Evolutionary conservation across 2,113 vertebrate genomes (phyloP).

Genomic region (Meleagris gallopavo): DNA sequence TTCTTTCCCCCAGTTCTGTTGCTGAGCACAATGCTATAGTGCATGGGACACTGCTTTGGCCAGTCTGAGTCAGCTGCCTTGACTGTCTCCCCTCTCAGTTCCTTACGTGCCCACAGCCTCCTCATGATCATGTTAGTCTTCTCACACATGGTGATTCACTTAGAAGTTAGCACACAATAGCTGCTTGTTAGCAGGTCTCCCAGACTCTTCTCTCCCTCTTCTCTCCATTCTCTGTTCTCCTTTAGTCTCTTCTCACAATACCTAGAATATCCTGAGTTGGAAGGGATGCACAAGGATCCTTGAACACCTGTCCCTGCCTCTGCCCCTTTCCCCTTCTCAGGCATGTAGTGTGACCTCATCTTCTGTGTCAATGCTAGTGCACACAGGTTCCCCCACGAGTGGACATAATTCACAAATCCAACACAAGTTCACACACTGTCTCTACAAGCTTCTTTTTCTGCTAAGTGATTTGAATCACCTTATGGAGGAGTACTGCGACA

Average conservation of each 20-base stretch:
- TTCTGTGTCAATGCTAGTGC: neutral
- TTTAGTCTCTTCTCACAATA: fast-evolving
- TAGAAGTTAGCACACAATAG: neutral
- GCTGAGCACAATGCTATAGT: neutral
- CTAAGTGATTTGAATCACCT: neutral
- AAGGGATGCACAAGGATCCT: neutral
- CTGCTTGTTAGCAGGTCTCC: neutral
- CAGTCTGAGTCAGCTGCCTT: neutral
- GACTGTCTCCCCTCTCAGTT: neutral
- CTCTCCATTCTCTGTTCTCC: neutral
- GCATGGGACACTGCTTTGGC: neutral
- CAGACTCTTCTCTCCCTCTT: neutral
- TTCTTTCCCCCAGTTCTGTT: neutral
- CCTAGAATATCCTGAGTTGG: neutral
- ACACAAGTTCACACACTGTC: neutral
- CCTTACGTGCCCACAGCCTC: neutral
- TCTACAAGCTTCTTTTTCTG: neutral
- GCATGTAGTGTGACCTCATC: fast-evolving
- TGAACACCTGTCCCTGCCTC: neutral
- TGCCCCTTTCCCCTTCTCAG: neutral
- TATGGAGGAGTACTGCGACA: neutral
- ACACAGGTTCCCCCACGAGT: neutral
- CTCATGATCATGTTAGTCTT: neutral
- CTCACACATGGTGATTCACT: neutral
- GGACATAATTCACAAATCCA: neutral